Conservation (phyloP, 1,140 invertebrate species). For the Liolophura sinensis region DNA sequence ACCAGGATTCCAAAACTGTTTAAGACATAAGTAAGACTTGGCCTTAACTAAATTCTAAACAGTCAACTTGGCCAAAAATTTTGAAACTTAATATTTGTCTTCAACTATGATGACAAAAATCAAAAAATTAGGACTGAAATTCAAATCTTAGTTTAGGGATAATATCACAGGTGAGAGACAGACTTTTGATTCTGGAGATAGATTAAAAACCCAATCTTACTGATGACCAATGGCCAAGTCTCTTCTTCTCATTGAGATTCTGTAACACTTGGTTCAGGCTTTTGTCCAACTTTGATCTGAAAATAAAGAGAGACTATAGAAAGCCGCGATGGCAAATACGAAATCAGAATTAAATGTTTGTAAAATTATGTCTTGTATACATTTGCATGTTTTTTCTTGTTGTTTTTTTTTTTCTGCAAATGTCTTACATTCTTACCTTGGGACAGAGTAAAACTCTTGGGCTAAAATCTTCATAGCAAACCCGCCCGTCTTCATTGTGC, state of each 20-base stretch:
- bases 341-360: not conserved
- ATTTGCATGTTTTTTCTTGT: not conserved
- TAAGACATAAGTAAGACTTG: too few relatives aligned
- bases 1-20: too few relatives aligned
- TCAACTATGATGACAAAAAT: too few relatives aligned
- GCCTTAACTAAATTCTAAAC: too few relatives aligned
- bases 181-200: too few relatives aligned
- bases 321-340: not conserved
- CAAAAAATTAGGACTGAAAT: too few relatives aligned
- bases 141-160: too few relatives aligned
- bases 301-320: constrained; percentile 14
- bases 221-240: constrained; percentile 44
- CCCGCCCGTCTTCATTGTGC: constrained; percentile 35
- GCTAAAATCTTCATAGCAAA: constrained; percentile 41
- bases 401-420: not conserved
- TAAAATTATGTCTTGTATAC: not conserved
- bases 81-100: too few relatives aligned
- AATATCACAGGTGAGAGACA: too few relatives aligned
- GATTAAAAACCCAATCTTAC: constrained; percentile 31
- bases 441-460: constrained; percentile 39
- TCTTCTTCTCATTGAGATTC: constrained; percentile 27
- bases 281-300: constrained; percentile 35
- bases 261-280: constrained; percentile 37
- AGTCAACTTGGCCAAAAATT: too few relatives aligned
- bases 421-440: constrained; percentile 23